Evolutionary conservation across 1,140 invertebrate genomes (phyloP).

Genomic region (Temnothorax nylanderi): DNA sequence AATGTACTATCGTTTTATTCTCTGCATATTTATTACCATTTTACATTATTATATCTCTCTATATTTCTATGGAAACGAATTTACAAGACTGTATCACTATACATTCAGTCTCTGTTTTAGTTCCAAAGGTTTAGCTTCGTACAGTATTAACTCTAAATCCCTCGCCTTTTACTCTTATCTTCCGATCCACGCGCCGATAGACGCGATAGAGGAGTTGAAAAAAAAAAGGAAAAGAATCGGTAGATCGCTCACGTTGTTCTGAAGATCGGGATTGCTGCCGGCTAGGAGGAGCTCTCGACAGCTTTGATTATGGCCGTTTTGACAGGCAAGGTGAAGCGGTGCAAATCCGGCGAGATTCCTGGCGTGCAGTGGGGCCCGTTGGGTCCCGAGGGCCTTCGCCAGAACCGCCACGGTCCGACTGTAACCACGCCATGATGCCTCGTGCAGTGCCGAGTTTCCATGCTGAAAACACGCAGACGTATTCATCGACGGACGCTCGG

Average conservation of each 20-base stretch:
- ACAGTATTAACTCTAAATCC: neutral
- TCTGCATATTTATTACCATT: neutral
- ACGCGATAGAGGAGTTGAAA: neutral
- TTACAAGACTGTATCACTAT: neutral
- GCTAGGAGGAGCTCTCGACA: conserved; percentile 95
- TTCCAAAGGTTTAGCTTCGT: neutral
- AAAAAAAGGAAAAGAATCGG: neutral
- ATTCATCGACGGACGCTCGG: conserved; percentile 33
- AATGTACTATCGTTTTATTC: neutral
- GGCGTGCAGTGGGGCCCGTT: conserved; percentile 90
- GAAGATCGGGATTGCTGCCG: conserved; percentile 94
- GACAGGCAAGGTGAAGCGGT: conserved; percentile 96
- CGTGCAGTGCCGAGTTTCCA: conserved; percentile 97
- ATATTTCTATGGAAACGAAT: neutral
- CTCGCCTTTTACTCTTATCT: neutral
- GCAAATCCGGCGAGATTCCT: conserved; percentile 96
- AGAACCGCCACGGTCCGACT: conserved; percentile 94
- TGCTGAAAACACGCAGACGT: conserved; percentile 88
- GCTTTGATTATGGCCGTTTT: conserved; percentile 98
- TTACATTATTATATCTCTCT: neutral
- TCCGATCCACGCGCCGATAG: neutral
- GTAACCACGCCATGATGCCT: conserved; percentile 97
- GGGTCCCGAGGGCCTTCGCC: conserved; percentile 87
- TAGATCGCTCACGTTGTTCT: conserved; percentile 92
- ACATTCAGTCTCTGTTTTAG: neutral